Percentiles rank a stretch among this genome's conserved stretches.
phyloP scores from a whole-genome alignment of 2,888 invertebrate genomes.

The Agyllia agylla region DNA sequence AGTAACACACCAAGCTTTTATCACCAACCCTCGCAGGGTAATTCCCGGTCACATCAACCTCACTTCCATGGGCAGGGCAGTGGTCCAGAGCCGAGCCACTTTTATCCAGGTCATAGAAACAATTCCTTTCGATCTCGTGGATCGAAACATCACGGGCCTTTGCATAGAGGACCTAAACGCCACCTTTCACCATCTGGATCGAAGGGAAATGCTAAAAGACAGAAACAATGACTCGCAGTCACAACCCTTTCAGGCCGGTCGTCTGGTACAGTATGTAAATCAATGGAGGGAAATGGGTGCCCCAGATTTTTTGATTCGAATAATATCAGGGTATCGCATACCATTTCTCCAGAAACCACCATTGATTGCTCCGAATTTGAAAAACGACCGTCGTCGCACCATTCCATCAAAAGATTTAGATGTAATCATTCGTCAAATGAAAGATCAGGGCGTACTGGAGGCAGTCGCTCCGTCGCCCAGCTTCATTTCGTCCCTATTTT shows the following conservation, averaged over 20 bases:
- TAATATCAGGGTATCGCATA: slow-evolving; percentile 46
- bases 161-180: slow-evolving; percentile 9
- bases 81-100: background rate
- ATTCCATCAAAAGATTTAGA: background rate
- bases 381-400: background rate
- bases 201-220: slow-evolving; percentile 10
- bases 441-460: slow-evolving; percentile 37
- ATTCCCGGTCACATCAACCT: background rate
- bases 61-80: background rate
- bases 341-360: slow-evolving; percentile 37
- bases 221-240: slow-evolving; percentile 31
- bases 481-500: slow-evolving; percentile 38
- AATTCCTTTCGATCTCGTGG: slow-evolving; percentile 9
- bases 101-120: background rate
- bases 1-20: background rate
- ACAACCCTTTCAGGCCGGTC: slow-evolving; percentile 16
- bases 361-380: slow-evolving; percentile 17
- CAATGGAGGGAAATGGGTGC: slow-evolving; percentile 29
- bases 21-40: slow-evolving; percentile 15
- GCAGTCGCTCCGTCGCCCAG: slow-evolving; percentile 22
- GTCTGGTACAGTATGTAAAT: background rate
- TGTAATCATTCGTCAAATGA: slow-evolving; percentile 36
- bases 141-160: background rate
- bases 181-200: background rate
- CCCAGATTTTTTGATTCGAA: slow-evolving; percentile 9